Evolutionary conservation across 2,113 vertebrate genomes (phyloP), one percentile per base, ranked within the genome.

Genomic region (Spilogale gracilis): DNA sequence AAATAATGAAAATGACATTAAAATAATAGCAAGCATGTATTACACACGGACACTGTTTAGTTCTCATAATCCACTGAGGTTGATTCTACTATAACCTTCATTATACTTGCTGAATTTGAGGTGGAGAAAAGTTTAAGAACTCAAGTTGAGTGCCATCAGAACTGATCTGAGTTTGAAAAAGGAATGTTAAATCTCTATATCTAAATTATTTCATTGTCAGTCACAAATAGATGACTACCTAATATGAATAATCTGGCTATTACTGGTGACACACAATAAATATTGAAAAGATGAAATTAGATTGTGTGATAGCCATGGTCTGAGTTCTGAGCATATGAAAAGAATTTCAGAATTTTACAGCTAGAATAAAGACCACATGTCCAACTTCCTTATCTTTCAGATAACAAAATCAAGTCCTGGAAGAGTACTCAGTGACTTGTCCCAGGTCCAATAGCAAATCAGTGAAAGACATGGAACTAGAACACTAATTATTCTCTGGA

Each of bases 71-170:
- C 9, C 8, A 45, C 4, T 76, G 50, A 86, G 16, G 27, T 45
- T 90, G 38, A 92, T 27, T 88, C 50, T 52, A 32, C 85, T 82
- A 89, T 73, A 65, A 95, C 2, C 8, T 80, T 71, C 25, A 88
- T 60, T 96, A 95, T 18, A 63, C 50, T 91, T 95, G 43, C 56
- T 89, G 88, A 86, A 86, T 96, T 83, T 88, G 63, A 73, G 56
- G 69, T 25, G 82, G n/a, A 92, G 65, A 89, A 79, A 88, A 14
- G 25, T 69, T 73, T 84, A 81, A 65, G 60, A 86, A 87, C n/a
- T 86, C 48, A 94, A 54, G 12, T 45, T 91, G 25, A 60, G 6
- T 73, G 27, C 89, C 38, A n/a, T 92, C 0, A 27, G n/a, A 97
- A 90, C 20, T 90, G 76, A 16, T 84, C 43, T 45, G 10, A 81